phyloP scores from a whole-genome alignment of 1,140 invertebrate species.

The Coboldia fuscipes region DNA sequence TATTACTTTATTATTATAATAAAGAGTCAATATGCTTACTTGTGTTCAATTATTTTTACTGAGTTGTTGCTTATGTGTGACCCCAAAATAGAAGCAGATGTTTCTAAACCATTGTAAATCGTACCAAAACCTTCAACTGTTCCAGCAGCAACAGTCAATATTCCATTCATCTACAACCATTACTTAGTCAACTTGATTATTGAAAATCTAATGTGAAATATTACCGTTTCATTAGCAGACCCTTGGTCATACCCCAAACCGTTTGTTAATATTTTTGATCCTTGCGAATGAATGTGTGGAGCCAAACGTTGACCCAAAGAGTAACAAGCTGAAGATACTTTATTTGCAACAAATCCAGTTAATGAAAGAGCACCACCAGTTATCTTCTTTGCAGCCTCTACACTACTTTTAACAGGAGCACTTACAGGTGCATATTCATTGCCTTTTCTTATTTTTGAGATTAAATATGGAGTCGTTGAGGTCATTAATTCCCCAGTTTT shows the following conservation, averaged over 20 bases:
- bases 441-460: constrained; percentile 26
- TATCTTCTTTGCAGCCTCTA: constrained; percentile 36
- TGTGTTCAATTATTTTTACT: constrained; percentile 43
- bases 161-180: constrained; percentile 27
- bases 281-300: constrained; percentile 40
- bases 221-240: constrained; percentile 25
- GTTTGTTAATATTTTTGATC: constrained; percentile 30
- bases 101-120: constrained; percentile 41
- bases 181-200: not conserved
- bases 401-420: constrained; percentile 26
- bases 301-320: constrained; percentile 35
- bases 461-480: constrained; percentile 33
- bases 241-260: constrained; percentile 25
- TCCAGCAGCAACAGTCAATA: constrained; percentile 40
- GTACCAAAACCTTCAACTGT: constrained; percentile 44
- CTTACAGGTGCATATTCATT: constrained; percentile 21
- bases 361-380: constrained; percentile 34
- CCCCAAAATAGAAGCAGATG: constrained; percentile 37
- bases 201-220: not conserved
- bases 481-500: constrained; percentile 35
- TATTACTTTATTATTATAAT: too few relatives aligned
- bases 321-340: constrained; percentile 37
- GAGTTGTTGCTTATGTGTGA: constrained; percentile 41
- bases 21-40: too few relatives aligned
- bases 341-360: constrained; percentile 35